phyloP scores from a whole-genome alignment of 2,113 vertebrate species.

The Lipotes vexillifer region DNA sequence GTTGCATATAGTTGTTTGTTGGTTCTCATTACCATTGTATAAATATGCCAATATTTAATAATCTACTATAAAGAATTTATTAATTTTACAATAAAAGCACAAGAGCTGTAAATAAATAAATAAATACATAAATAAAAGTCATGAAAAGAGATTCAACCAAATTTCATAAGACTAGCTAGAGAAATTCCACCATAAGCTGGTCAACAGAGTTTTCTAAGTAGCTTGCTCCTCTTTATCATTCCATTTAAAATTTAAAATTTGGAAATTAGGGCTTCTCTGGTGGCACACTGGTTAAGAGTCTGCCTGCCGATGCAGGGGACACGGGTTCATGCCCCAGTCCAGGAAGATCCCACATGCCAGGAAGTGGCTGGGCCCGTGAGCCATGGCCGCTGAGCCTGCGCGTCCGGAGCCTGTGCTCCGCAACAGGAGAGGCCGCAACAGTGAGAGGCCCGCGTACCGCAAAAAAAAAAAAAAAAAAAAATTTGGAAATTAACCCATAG shows the following conservation, averaged over 20 bases:
- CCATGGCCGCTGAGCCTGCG: no score
- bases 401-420: no score
- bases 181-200: background rate
- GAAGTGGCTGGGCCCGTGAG: rapidly evolving
- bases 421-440: no score
- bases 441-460: no score
- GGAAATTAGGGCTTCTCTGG: background rate
- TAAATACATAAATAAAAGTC: background rate
- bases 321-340: no score
- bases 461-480: background rate
- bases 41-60: background rate
- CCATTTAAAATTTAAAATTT: no score
- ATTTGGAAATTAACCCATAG: background rate
- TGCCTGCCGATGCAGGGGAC: no score
- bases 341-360: no score
- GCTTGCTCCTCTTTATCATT: background rate
- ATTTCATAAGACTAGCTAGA: background rate
- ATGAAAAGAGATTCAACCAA: background rate
- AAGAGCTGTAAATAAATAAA: background rate
- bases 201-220: background rate
- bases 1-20: background rate
- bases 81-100: background rate
- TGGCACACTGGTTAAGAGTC: no score
- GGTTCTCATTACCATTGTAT: background rate
- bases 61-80: background rate